These are phyloP conservation scores for Margaritifera margaritifera DNA, from an alignment of 2,888 invertebrate species.

Conservation along the genomic window DNA sequence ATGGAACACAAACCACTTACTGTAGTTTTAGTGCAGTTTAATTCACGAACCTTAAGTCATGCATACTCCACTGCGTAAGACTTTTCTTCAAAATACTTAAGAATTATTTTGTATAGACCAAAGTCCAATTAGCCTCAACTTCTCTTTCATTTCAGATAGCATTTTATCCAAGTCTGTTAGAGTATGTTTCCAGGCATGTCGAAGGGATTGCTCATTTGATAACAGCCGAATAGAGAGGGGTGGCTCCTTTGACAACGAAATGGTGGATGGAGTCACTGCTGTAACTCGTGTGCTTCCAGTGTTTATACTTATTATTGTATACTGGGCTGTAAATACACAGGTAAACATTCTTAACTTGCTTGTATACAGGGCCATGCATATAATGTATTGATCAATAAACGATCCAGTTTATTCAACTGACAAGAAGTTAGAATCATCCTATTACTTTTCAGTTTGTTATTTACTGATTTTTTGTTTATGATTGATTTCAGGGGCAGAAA, in stretches of 20 bases:
- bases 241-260: constrained; percentile 50
- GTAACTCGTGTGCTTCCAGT: constrained; percentile 59
- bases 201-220: constrained; percentile 24
- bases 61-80: too few relatives aligned
- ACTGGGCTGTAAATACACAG: constrained; percentile 64
- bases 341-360: constrained; percentile 28
- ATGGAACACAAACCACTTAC: too few relatives aligned
- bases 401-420: neutral
- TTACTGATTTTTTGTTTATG: too few relatives aligned
- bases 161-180: constrained; percentile 40
- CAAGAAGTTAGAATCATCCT: neutral
- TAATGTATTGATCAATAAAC: neutral
- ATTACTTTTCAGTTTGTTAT: too few relatives aligned
- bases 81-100: too few relatives aligned
- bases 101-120: too few relatives aligned
- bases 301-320: constrained; percentile 56
- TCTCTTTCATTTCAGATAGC: constrained; percentile 39
- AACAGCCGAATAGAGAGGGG: constrained; percentile 47
- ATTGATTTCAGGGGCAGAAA: too few relatives aligned
- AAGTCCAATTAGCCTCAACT: neutral
- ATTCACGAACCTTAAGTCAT: too few relatives aligned
- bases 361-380: neutral
- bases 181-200: constrained; percentile 42
- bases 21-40: too few relatives aligned
- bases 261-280: constrained; percentile 58